phyloP scores from a whole-genome alignment of 1,140 invertebrate species.

The Neuroterus valhalla region DNA sequence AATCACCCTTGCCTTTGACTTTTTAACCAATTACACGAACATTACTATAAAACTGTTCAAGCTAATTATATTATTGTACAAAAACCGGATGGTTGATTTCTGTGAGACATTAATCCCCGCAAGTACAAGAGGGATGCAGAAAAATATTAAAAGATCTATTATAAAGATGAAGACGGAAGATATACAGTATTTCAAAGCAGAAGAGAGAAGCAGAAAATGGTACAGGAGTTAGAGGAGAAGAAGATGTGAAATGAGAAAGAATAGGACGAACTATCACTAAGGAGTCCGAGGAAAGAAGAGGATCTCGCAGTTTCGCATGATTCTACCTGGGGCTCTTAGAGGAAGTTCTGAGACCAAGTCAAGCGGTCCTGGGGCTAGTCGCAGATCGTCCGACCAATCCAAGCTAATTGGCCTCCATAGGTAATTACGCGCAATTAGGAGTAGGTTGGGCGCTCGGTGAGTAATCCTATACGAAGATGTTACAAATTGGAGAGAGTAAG shows the following conservation, averaged over 20 bases:
- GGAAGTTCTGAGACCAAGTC: slow-evolving; percentile 44
- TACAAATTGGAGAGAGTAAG: slow-evolving; percentile 48
- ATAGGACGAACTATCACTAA: background rate
- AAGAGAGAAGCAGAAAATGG: no score
- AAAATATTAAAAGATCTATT: background rate
- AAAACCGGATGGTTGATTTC: slow-evolving; percentile 4
- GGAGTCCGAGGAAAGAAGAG: slow-evolving; percentile 2
- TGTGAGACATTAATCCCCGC: background rate
- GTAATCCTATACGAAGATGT: slow-evolving; percentile 51
- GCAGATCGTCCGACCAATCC: slow-evolving; percentile 47
- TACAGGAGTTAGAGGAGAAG: background rate
- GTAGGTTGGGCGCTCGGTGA: slow-evolving; percentile 45
- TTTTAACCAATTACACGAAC: background rate
- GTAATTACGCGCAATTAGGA: slow-evolving; percentile 72
- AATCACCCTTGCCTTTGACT: background rate
- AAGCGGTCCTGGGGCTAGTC: slow-evolving; percentile 44
- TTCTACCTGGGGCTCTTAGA: slow-evolving; percentile 47
- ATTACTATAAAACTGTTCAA: slow-evolving; percentile 12
- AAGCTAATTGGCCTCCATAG: slow-evolving; percentile 53
- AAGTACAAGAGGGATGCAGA: background rate
- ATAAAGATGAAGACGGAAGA: background rate
- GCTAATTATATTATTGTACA: background rate
- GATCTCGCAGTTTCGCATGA: slow-evolving; percentile 50
- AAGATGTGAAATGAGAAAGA: background rate
- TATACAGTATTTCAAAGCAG: no score